Evolutionary conservation across 2,888 invertebrate species (phyloP), one percentile per base, ranked within the genome.

Genomic region (Sialis fuliginosa): DNA sequence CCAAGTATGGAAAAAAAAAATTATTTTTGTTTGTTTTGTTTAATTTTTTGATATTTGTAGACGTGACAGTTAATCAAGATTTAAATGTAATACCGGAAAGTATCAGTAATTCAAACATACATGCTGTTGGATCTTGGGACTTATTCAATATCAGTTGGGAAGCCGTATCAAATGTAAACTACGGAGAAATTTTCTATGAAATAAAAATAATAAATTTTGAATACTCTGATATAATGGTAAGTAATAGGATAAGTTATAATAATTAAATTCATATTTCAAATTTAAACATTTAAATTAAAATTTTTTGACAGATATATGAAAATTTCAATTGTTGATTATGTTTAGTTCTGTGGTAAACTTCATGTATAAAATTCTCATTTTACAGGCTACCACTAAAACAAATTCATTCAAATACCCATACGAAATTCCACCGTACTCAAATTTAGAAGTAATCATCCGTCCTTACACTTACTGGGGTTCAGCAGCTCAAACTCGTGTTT

Each of bases 391-490:
- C 22, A 2, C 22, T 22, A 22, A 33, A 7, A 40, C 41, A 51
- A 65, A 75, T 0, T 69, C 70, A 56, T 60, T 75, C 39, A 66
- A 65, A 53, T 74, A 78, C 54, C 63, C 68, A 49, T 61, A 67
- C 8, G 60, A 63, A 42, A 67, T 79, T 44, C 61, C 72, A 4
- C 86, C 91, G 0, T 87, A 83, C 61, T 79, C 82, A 6, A 65
- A 69, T 10, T 62, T 90, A 47, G 77, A 77, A 48, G 76, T 89
- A 13, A 76, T 81, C 2, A 74, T 93, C 5, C 76, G 84, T 34
- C 82, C 90, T 1, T 82, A 80, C 59, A 88, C 90, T 0, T 81
- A 81, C 55, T 92, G 92, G 91, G 85, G 84, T 10, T 75, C 79
- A 3, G 81, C 87, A 0, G 66, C 72, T 2, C 72, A 75, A 12